A percentile compares a stretch with the other conserved stretches of the same genome.
Evolutionary conservation across 2,888 invertebrate genomes (phyloP).

Genomic region (Drosophila tanythrix): DNA sequence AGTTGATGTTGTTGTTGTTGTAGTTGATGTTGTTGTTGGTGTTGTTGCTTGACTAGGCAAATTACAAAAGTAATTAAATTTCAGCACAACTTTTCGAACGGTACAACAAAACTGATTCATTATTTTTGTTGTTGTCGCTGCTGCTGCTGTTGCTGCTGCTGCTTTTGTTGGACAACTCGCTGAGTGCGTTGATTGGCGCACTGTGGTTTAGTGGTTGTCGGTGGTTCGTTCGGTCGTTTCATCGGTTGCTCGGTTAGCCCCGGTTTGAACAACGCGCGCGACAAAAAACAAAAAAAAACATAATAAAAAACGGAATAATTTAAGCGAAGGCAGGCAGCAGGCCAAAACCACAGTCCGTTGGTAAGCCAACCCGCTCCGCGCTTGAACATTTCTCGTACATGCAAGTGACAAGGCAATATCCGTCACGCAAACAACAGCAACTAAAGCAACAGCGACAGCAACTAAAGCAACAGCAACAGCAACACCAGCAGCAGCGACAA

Average conservation of each 20-base stretch:
- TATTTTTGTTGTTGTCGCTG: slow-evolving; percentile 28
- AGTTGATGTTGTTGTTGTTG: not conserved
- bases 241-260: slow-evolving; percentile 3
- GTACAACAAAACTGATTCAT: slow-evolving; percentile 49
- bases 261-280: slow-evolving; percentile 4
- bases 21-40: slow-evolving; percentile 11
- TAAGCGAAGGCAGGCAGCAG: slow-evolving; percentile 23
- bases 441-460: slow-evolving; percentile 33
- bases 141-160: slow-evolving; percentile 28
- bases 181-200: slow-evolving; percentile 70
- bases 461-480: slow-evolving; percentile 37
- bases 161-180: slow-evolving; percentile 64
- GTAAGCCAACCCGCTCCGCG: slow-evolving; percentile 53
- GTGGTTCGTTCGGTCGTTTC: slow-evolving; percentile 21
- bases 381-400: slow-evolving; percentile 75
- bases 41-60: slow-evolving; percentile 61
- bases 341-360: slow-evolving; percentile 33
- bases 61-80: slow-evolving; percentile 80
- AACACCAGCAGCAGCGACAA: slow-evolving; percentile 26
- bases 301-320: slow-evolving; percentile 27
- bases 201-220: slow-evolving; percentile 67
- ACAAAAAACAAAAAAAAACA: slow-evolving; percentile 21
- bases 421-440: slow-evolving; percentile 75
- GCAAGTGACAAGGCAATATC: slow-evolving; percentile 81
- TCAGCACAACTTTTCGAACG: slow-evolving; percentile 74